Base-by-base conservation (phyloP, 2,797 vertebrate species). In the Enteromius thamalakanensis region DNA sequence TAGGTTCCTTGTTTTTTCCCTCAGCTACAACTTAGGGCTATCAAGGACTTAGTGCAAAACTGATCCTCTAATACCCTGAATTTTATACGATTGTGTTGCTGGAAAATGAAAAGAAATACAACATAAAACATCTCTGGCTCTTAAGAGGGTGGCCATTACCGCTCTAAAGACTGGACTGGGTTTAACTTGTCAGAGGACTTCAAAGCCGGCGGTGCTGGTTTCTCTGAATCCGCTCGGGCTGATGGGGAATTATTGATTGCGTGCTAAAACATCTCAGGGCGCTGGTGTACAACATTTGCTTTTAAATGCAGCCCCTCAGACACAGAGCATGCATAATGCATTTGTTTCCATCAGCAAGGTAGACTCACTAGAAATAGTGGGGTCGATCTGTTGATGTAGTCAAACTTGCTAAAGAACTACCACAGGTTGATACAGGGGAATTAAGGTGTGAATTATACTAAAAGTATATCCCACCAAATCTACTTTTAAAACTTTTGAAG, bases 181-280 rank as follows among this genome's bases (percentile, higher is more conserved):
- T 94, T 93, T 94, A 94, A 92, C 92, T 94, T 93, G 92, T 94
- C 93, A 93, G 89, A 80, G 85, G 60, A 91, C 93, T 95, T 95
- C 94, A 95, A 94, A 94, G 94, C 91, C 84, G 87, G 87, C 87
- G 88, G 89, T 90, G 90, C 91, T 91, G 91, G 90, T 92, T 91
- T 90, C 90, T 90, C 86, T 84, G 90, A 93, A 93, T 91, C 90
- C 88, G 90, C 86, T 84, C 80, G 10, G 89, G 89, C 91, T 94
- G 93, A 94, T 94, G 90, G 92, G 92, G 93, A 93, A 92, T 92
- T 94, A 94, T 94, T 91, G 93, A 94, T 95, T 93, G 90, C 91
- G 89, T 93, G 91, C 92, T 94, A 92, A 94, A 92, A 93, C 93
- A 94, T 95, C 93, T 94, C 86, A 86, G 93, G 92, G 93, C 87